Evolutionary conservation across 2,888 invertebrate species (phyloP), one percentile per base, ranked within the genome.

Genomic region (Ophion costatus): DNA sequence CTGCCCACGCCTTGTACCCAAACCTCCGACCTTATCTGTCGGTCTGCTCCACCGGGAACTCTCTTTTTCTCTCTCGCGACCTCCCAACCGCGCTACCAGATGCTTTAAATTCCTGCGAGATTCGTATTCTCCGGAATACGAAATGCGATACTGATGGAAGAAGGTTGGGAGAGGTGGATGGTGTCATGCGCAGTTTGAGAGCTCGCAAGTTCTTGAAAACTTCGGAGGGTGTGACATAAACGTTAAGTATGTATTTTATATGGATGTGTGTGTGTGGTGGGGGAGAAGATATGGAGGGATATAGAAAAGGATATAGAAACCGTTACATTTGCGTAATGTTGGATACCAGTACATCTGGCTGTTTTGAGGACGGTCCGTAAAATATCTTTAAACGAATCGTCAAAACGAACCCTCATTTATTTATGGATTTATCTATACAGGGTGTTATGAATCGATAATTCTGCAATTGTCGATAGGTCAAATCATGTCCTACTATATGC

Each of bases 111-210:
- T 89, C 89, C 87, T 82, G 81, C 74, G 88, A 88, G 88, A 90
- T 90, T 90, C 89, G 89, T 89, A 89, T 89, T 88, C 86, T 79
- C 59, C 82, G 86, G 90, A 89, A 90, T 90, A 90, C 89, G 85
- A 89, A 91, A 91, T 90, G 88, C 81, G 88, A 90, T 89, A 88
- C 87, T 87, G 88, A 89, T 89, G 87, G 88, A 83, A 86, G 85
- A 88, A 87, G 81, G 78, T 86, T 86, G 84, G 69, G 84, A 81
- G 80, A 87, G 79, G 70, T 45, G 63, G 63, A 51, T 51, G 51
- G 51, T 51, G 51, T 51, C 51, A 20, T 20, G 59, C 20, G 22
- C 59, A 59, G 22, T 22, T 59, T 10, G 20, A 59, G 2, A 42
- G 63, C 74, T 63, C 74, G n/a, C 45, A 57, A 29, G 45, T 59